phyloP scores from a whole-genome alignment of 2,888 invertebrate genomes.

The Drosophila paranaensis region DNA sequence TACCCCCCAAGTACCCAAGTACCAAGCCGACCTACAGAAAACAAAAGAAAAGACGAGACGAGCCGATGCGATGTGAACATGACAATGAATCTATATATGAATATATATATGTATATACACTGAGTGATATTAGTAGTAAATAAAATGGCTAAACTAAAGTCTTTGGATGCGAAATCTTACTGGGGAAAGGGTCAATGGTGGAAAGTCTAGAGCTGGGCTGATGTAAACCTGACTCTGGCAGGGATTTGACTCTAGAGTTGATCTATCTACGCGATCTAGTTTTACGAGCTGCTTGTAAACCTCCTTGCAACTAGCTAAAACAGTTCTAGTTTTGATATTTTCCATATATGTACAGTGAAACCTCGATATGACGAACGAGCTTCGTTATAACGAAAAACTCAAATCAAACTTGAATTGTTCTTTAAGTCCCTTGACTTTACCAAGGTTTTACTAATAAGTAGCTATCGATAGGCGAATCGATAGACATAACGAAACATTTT shows the following conservation, averaged over 20 bases:
- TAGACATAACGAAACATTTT: no score
- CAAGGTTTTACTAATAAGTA: no score
- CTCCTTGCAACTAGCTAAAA: background rate
- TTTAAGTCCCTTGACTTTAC: no score
- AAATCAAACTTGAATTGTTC: no score
- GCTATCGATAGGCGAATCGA: no score
- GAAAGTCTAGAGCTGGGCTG: background rate
- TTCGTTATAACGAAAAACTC: no score
- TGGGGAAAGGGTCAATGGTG: background rate
- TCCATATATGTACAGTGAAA: no score
- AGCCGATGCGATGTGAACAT: conserved; percentile 42
- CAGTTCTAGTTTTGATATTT: no score
- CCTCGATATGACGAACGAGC: no score
- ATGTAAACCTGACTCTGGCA: background rate
- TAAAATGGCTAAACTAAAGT: conserved; percentile 73
- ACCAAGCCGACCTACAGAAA: background rate
- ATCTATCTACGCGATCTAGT: no score
- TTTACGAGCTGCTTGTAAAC: background rate
- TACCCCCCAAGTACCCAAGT: conserved; percentile 1
- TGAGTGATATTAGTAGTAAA: conserved; percentile 81
- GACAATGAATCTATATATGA: conserved; percentile 59
- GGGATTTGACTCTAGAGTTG: background rate
- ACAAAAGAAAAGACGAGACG: conserved; percentile 28
- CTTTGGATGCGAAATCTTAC: background rate
- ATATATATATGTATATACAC: conserved; percentile 74